Evolutionary conservation across 2,113 vertebrate genomes (phyloP).

Genomic region (Sorex araneus): DNA sequence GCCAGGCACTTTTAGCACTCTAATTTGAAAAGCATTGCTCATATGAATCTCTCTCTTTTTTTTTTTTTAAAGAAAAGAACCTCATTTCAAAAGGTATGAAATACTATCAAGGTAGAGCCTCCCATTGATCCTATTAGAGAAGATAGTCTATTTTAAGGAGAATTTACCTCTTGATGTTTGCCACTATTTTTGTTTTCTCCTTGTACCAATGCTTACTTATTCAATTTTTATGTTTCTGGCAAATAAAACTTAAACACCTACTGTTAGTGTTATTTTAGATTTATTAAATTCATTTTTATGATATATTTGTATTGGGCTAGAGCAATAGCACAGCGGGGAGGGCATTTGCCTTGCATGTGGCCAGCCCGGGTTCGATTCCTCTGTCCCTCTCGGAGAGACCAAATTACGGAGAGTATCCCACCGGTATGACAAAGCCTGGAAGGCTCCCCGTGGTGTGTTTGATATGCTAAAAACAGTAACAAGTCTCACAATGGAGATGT

Average conservation of each 20-base stretch:
- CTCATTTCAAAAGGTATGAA: constrained; percentile 12
- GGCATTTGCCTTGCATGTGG: too few relatives aligned
- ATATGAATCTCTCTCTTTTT: neutral
- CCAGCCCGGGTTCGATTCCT: too few relatives aligned
- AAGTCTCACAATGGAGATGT: too few relatives aligned
- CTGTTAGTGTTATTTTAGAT: constrained; percentile 54
- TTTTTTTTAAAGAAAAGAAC: neutral
- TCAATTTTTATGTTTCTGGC: neutral
- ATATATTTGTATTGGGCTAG: neutral
- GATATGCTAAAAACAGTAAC: too few relatives aligned
- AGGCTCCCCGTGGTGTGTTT: too few relatives aligned
- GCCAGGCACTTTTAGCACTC: neutral
- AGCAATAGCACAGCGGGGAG: too few relatives aligned
- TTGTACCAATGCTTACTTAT: neutral
- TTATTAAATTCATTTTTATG: constrained; percentile 51
- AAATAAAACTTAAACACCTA: constrained; percentile 1
- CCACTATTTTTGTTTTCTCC: neutral
- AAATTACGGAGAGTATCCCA: too few relatives aligned
- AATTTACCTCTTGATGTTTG: neutral
- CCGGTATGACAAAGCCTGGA: too few relatives aligned
- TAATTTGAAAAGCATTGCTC: neutral
- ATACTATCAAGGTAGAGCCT: neutral
- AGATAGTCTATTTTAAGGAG: neutral
- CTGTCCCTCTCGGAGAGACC: too few relatives aligned
- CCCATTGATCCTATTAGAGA: neutral